Evolutionary conservation across 2,113 vertebrate genomes (phyloP).

Genomic region (Emydura subglobosa): DNA sequence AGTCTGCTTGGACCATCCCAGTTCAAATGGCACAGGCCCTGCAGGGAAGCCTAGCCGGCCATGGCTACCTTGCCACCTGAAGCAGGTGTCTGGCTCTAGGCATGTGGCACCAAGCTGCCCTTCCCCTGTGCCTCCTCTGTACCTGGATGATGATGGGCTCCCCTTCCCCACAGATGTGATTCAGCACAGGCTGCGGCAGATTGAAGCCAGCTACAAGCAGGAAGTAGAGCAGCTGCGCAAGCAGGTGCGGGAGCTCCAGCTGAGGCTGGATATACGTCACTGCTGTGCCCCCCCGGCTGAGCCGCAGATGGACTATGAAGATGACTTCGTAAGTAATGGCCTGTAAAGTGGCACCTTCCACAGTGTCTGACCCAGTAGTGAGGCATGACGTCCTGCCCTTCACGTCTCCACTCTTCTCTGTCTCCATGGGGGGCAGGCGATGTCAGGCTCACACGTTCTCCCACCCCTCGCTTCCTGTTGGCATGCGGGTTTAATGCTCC

Average conservation of each 20-base stretch:
- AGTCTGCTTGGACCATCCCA: slow-evolving; percentile 59
- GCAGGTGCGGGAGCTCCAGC: slow-evolving; percentile 96
- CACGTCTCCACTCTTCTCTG: rapidly evolving
- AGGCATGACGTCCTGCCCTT: not conserved
- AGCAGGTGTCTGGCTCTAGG: slow-evolving; percentile 81
- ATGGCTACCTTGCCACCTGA: slow-evolving; percentile 75
- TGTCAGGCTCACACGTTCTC: not conserved
- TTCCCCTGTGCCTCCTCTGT: slow-evolving; percentile 87
- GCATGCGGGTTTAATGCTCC: not conserved
- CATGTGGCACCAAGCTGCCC: slow-evolving; percentile 80
- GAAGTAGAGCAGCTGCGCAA: slow-evolving; percentile 95
- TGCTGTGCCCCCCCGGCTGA: slow-evolving; percentile 90
- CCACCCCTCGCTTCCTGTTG: not conserved
- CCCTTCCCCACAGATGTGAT: slow-evolving; percentile 95
- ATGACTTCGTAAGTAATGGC: slow-evolving; percentile 93
- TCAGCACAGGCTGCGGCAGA: slow-evolving; percentile 96
- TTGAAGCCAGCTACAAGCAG: slow-evolving; percentile 97
- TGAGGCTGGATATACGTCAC: slow-evolving; percentile 94
- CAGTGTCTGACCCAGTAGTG: rapidly evolving
- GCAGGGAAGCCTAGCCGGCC: slow-evolving; percentile 74
- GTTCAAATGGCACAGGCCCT: slow-evolving; percentile 62
- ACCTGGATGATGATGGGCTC: slow-evolving; percentile 95
- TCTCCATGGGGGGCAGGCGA: not conserved
- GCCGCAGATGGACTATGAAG: slow-evolving; percentile 95
- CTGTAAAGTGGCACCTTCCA: rapidly evolving